A percentile compares a stretch with the other conserved stretches of the same genome.
Conservation (phyloP, 2,797 vertebrate genomes). For the Typhlichthys eigenmanni region DNA sequence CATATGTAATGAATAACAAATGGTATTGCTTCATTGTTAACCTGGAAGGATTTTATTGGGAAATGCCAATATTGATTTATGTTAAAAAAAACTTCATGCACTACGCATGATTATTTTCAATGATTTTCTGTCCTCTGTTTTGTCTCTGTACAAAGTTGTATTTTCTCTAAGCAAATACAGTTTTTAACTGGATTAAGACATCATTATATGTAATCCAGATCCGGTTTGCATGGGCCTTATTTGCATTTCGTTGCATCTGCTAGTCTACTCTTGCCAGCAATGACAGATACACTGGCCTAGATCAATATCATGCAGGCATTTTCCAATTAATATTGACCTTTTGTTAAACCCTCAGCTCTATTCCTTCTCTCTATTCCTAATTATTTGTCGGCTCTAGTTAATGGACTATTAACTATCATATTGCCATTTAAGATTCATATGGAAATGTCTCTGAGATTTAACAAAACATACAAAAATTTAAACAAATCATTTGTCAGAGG, state of each 20-base stretch:
- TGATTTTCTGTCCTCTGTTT: neutral
- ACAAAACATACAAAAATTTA: no score
- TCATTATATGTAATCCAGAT: neutral
- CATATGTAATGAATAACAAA: neutral
- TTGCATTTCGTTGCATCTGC: slow-evolving; percentile 1
- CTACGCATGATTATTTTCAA: neutral
- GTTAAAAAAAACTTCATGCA: no score
- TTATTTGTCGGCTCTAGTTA: no score
- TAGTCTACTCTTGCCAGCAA: neutral
- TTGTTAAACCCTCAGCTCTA: no score
- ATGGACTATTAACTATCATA: no score
- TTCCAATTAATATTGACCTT: no score
- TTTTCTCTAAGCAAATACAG: neutral
- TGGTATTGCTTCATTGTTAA: neutral
- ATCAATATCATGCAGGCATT: no score
- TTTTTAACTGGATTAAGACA: neutral
- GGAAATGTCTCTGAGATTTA: no score
- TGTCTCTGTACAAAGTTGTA: neutral
- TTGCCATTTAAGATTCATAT: no score
- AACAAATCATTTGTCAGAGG: no score
- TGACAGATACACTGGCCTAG: neutral
- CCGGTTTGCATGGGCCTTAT: neutral
- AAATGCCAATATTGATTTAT: neutral
- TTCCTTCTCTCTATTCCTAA: no score
- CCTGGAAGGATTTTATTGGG: neutral